phyloP scores from a whole-genome alignment of 2,113 vertebrate genomes.

The Pteruthius melanotis region DNA sequence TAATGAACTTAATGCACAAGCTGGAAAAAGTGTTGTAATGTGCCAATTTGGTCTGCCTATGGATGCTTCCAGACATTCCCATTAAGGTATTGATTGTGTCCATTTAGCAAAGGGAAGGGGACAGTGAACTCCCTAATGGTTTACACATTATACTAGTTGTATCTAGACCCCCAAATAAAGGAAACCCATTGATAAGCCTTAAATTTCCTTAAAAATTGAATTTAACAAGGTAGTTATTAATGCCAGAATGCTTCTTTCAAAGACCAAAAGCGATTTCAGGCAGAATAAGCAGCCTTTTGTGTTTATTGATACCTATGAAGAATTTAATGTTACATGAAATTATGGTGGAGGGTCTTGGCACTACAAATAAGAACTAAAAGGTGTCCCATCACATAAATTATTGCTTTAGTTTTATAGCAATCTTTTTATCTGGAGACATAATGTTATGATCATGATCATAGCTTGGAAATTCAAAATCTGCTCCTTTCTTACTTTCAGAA shows the following conservation, averaged over 20 bases:
- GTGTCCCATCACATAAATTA: background rate
- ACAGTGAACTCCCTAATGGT: conserved; percentile 19
- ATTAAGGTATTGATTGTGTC: conserved; percentile 73
- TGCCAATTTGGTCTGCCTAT: conserved; percentile 66
- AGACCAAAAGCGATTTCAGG: background rate
- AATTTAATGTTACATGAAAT: background rate
- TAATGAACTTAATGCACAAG: conserved; percentile 71
- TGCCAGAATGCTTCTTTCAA: background rate
- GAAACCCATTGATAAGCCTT: background rate
- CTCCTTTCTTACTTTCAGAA: background rate
- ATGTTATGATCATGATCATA: background rate
- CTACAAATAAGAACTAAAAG: background rate
- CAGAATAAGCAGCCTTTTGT: background rate
- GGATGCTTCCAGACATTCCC: conserved; percentile 64
- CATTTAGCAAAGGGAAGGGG: conserved; percentile 55
- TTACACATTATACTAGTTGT: conserved; percentile 28
- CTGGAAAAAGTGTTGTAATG: conserved; percentile 59
- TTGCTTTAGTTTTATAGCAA: background rate
- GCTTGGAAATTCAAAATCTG: background rate
- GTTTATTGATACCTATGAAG: background rate
- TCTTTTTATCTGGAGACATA: background rate
- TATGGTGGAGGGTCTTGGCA: background rate
- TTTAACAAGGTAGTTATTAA: background rate
- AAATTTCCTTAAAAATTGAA: background rate
- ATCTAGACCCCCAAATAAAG: background rate